Evolutionary conservation across 2,888 invertebrate species (phyloP), one percentile per base, ranked within the genome.

Genomic region (Amiota mariae): DNA sequence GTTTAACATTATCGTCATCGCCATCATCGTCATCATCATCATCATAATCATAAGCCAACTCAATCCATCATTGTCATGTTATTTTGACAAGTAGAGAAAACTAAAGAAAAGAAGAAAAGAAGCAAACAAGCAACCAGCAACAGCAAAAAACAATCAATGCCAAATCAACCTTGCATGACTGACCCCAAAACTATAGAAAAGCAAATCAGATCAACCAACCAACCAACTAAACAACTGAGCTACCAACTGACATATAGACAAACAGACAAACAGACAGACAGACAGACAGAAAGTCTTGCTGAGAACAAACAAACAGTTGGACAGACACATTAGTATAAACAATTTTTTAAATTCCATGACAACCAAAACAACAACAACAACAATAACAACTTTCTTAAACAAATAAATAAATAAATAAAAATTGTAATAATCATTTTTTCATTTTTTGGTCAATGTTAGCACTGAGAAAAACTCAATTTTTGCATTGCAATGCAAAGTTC

Each of bases 331-430:
- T n/a, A 68, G 48, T 24, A 24, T 85, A 86, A 86, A 86, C 85
- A 85, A 85, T 86, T 83, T 81, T 86, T 85, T 83, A 86, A 83
- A 83, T 78, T 81, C 75, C 85, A 80, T 85, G 85, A 85, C 85
- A 85, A 76, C 85, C 81, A 54, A 54, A n/a, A 15, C 0, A n/a
- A 67, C 13, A 81, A 51, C 77, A 77, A 73, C 74, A n/a, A 67
- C 13, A 81, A 51, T 76, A 77, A 73, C 74, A 70, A 66, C 73
- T 72, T 74, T 75, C 74, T 70, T 72, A 72, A 67, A 68, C 71
- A 73, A 74, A 64, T 71, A 66, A 66, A 67, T 63, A 56, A 48
- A 47, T 67, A 72, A 73, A 61, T 75, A 66, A 61, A 72, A 74
- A 74, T 15, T 73, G 63, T 46, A 68, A 68, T 68, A 68, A 68